Percentiles rank a stretch among this genome's conserved stretches.
Evolutionary conservation across 2,113 vertebrate genomes (phyloP).

Genomic region (Hypocryptadius cinnamomeus): DNA sequence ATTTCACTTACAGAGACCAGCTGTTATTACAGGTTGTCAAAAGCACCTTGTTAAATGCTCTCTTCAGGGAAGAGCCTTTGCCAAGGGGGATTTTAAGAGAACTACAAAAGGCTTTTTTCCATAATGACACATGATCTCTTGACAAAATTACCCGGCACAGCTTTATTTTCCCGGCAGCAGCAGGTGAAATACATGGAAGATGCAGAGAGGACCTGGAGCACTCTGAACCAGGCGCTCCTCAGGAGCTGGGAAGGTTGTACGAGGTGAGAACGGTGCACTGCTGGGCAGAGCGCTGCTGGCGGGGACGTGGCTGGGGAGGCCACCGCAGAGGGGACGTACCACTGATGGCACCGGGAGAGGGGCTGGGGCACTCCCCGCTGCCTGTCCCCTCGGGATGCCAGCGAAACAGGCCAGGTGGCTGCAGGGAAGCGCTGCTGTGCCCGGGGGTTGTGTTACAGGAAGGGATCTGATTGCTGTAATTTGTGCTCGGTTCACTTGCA

Average conservation of each 20-base stretch:
- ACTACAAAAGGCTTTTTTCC: neutral
- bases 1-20: neutral
- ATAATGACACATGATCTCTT: neutral
- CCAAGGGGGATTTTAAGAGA: neutral
- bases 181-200: neutral
- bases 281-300: neutral
- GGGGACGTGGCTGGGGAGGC: neutral
- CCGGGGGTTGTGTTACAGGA: neutral
- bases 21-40: neutral
- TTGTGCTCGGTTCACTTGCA: neutral
- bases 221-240: neutral
- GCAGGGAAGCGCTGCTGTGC: neutral
- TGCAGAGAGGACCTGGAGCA: neutral
- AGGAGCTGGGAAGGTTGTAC: accelerated
- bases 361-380: neutral
- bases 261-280: accelerated
- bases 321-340: neutral
- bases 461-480: neutral
- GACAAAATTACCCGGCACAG: neutral
- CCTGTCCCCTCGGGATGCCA: neutral
- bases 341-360: neutral
- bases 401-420: neutral
- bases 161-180: neutral
- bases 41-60: neutral
- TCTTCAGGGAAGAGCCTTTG: neutral